A percentile compares a stretch with the other conserved stretches of the same genome.
phyloP scores from a whole-genome alignment of 2,113 vertebrate genomes.

The Ifrita kowaldi region DNA sequence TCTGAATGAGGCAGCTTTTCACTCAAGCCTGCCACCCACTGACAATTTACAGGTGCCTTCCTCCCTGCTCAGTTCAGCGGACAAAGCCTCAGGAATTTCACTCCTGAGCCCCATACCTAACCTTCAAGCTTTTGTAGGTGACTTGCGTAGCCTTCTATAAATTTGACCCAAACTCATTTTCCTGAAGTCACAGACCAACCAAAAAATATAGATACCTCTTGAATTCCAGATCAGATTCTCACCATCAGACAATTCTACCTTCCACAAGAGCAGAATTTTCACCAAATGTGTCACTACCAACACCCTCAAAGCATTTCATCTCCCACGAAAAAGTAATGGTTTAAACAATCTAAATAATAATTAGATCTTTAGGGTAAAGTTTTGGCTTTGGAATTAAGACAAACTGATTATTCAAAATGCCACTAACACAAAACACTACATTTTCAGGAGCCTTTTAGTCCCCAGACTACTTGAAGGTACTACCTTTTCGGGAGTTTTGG shows the following conservation, averaged over 20 bases:
- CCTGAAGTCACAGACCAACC: background rate
- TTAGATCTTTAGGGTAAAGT: background rate
- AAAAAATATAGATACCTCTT: background rate
- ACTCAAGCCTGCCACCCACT: background rate
- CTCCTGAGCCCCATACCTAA: background rate
- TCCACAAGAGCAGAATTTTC: background rate
- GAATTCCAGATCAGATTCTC: background rate
- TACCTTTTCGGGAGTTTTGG: background rate
- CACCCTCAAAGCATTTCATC: background rate
- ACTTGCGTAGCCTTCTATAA: background rate
- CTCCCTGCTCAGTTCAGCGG: background rate
- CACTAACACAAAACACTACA: background rate
- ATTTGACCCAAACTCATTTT: background rate
- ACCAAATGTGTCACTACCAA: background rate
- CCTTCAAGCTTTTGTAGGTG: background rate
- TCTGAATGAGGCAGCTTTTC: background rate
- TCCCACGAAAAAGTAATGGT: background rate
- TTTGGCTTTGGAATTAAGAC: background rate
- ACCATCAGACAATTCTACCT: background rate
- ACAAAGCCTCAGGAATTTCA: background rate
- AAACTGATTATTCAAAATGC: background rate
- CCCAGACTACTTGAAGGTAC: background rate
- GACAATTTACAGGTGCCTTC: background rate
- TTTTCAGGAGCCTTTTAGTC: background rate
- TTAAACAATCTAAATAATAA: background rate